A percentile compares a stretch with the other conserved stretches of the same genome.
Conservation (phyloP, 2,888 invertebrate genomes). For the Polyommatus icarus region DNA sequence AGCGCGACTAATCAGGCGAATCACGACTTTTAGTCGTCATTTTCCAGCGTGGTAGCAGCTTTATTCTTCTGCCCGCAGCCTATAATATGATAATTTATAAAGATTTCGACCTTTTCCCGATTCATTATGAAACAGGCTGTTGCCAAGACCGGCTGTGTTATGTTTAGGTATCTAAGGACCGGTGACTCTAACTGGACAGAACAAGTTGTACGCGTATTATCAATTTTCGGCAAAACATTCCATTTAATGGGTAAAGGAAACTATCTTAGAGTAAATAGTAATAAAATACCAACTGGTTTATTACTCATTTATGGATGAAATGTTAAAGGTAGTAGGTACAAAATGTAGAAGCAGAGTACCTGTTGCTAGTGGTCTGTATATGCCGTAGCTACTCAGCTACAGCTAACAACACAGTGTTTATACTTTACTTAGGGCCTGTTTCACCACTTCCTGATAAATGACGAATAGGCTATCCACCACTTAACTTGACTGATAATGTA, state of each 20-base stretch:
- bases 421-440: no score
- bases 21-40: not conserved
- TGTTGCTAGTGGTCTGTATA: not conserved
- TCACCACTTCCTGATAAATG: no score
- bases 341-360: not conserved
- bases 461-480: no score
- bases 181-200: not conserved
- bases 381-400: not conserved
- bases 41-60: not conserved
- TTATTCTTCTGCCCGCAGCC: not conserved
- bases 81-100: conserved; percentile 10
- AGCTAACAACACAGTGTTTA: no score
- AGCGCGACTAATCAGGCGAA: not conserved
- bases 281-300: not conserved
- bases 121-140: not conserved
- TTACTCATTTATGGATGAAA: not conserved
- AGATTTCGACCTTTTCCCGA: conserved; percentile 16
- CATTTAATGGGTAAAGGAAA: not conserved
- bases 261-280: not conserved
- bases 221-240: not conserved
- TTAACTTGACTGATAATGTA: no score
- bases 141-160: conserved; percentile 15
- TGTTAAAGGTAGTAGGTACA: not conserved
- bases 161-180: conserved; percentile 1
- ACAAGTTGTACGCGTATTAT: not conserved